Conservation (phyloP, 2,113 vertebrate genomes). For the Pholis gunnellus region DNA sequence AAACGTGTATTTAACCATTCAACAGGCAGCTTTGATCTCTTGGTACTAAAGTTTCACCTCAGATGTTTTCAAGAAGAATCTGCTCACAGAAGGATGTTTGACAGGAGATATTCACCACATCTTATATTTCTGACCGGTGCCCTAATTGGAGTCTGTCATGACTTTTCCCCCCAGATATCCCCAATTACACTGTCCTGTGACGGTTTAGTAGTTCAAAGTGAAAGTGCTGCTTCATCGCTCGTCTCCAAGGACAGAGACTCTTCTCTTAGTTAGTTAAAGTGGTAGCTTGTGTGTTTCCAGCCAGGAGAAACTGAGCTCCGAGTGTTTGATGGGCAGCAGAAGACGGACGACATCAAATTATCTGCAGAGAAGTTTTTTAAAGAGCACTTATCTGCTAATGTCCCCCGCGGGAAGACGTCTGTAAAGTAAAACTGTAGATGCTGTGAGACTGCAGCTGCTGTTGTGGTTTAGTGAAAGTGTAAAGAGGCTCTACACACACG, state of each 20-base stretch:
- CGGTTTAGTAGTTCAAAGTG: background rate
- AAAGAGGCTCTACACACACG: constrained; percentile 5
- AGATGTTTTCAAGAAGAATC: background rate
- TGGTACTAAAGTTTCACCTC: background rate
- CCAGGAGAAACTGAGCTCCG: constrained; percentile 35
- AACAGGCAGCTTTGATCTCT: background rate
- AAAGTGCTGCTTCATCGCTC: background rate
- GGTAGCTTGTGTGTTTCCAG: constrained; percentile 26
- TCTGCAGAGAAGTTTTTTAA: constrained; percentile 48
- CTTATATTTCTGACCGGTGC: background rate
- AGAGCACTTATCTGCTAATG: constrained; percentile 51
- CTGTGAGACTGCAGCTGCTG: constrained; percentile 7
- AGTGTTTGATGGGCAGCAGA: constrained; percentile 27
- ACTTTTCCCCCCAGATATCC: background rate
- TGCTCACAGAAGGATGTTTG: constrained; percentile 1
- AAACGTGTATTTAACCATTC: background rate
- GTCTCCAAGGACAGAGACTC: background rate
- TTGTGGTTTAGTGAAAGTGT: constrained; percentile 42
- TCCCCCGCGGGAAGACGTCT: constrained; percentile 42
- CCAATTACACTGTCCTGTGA: background rate
- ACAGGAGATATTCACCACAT: background rate
- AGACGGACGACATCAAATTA: constrained; percentile 48
- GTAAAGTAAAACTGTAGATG: constrained; percentile 38
- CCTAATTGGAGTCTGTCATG: constrained; percentile 8
- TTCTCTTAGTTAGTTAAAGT: constrained; percentile 3